Percentiles rank a stretch among this genome's conserved stretches.
Conservation (phyloP, 2,888 invertebrate species). For the Drosophila melanosoma region DNA sequence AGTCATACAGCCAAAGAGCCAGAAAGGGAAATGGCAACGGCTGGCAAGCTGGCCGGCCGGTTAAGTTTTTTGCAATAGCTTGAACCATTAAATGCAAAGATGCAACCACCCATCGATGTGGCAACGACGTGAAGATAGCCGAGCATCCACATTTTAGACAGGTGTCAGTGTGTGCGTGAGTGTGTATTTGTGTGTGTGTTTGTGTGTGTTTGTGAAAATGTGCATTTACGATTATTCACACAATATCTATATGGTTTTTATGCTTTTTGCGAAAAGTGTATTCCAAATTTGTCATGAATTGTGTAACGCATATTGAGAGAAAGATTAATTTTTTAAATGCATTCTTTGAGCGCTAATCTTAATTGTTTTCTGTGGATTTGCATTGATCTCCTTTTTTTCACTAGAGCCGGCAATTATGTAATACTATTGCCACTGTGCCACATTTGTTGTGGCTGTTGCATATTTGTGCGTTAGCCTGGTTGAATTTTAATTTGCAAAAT, state of each 20-base stretch:
- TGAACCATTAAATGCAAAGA: conserved; percentile 75
- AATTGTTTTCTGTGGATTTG: neutral
- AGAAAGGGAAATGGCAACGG: neutral
- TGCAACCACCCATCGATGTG: conserved; percentile 44
- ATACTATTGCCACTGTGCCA: conserved; percentile 13
- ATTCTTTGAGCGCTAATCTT: neutral
- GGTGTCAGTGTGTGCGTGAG: neutral
- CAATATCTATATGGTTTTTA: conserved; percentile 19
- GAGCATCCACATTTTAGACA: conserved; percentile 21
- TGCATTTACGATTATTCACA: conserved; percentile 41
- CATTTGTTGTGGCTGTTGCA: conserved; percentile 25
- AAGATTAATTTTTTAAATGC: neutral
- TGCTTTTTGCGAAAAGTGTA: neutral
- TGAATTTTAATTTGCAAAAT: conserved; percentile 77
- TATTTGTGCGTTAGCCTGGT: conserved; percentile 65
- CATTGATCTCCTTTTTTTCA: neutral
- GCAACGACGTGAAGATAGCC: conserved; percentile 28
- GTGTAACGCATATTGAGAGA: conserved; percentile 15
- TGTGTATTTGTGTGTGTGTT: conserved; percentile 17
- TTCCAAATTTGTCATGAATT: conserved; percentile 6
- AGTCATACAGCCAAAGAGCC: conserved; percentile 4
- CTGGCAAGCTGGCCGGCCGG: conserved; percentile 10
- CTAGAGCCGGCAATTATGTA: conserved; percentile 35
- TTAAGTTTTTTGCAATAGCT: conserved; percentile 37
- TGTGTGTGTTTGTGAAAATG: conserved; percentile 43